Percentiles rank a stretch among this genome's conserved stretches.
phyloP scores from a whole-genome alignment of 2,113 vertebrate species.

The Anas platyrhynchos region DNA sequence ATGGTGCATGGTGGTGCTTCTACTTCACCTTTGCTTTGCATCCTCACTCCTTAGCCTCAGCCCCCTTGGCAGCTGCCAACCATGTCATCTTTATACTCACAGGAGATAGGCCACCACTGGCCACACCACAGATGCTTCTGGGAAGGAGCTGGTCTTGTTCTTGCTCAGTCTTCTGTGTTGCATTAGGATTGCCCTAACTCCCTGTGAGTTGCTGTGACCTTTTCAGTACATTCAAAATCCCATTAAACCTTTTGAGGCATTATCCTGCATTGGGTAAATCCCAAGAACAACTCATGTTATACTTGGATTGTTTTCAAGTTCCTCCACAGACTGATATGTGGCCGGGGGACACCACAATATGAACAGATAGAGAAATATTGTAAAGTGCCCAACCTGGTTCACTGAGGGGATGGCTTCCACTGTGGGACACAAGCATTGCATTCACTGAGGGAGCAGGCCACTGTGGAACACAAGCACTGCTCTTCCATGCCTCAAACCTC shows the following conservation, averaged over 20 bases:
- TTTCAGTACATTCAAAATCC: neutral
- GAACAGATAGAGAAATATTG: neutral
- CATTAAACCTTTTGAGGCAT: neutral
- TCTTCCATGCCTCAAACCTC: neutral
- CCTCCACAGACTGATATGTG: neutral
- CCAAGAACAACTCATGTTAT: neutral
- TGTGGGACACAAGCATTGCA: neutral
- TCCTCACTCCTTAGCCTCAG: neutral
- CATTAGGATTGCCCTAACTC: neutral
- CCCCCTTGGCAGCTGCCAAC: neutral
- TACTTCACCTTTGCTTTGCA: fast-evolving
- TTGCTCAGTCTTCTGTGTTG: neutral
- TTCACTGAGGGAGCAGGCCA: neutral
- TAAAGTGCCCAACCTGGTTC: neutral
- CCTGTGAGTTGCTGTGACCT: neutral
- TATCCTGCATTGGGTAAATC: neutral
- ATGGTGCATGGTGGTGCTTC: neutral
- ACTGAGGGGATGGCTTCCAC: neutral
- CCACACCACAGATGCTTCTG: neutral
- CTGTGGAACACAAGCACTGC: neutral
- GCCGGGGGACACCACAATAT: neutral
- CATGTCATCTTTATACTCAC: fast-evolving
- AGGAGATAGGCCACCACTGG: neutral
- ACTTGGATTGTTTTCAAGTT: neutral
- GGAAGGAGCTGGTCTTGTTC: neutral